Percentiles rank a stretch among this genome's conserved stretches.
Evolutionary conservation across 2,113 vertebrate genomes (phyloP).

Genomic region (Urocynchramus pylzowi): DNA sequence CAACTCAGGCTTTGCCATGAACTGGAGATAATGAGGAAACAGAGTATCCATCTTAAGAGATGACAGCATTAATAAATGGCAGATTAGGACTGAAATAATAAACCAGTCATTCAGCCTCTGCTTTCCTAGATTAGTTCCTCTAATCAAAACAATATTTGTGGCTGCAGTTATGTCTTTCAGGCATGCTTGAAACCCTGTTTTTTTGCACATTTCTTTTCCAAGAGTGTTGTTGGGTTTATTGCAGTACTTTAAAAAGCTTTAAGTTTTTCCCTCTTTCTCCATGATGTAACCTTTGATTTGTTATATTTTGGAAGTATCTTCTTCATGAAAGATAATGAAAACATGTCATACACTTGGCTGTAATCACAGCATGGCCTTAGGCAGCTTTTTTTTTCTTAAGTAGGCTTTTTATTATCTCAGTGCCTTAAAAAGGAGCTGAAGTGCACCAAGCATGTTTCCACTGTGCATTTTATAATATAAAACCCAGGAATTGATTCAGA

Average conservation of each 20-base stretch:
- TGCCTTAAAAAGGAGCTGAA: not conserved
- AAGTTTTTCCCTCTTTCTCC: not conserved
- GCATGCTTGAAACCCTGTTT: not conserved
- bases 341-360: not conserved
- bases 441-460: not conserved
- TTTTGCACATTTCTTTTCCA: not conserved
- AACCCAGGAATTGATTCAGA: not conserved
- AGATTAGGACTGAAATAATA: not conserved
- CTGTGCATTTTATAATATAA: not conserved
- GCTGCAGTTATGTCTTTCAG: not conserved
- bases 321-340: not conserved
- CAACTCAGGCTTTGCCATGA: not conserved
- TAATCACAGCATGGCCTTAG: not conserved
- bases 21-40: not conserved
- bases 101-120: not conserved
- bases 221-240: not conserved
- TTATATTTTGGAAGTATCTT: not conserved
- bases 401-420: not conserved
- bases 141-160: not conserved
- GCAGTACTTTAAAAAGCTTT: not conserved
- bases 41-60: not conserved
- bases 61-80: not conserved
- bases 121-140: not conserved
- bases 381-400: not conserved
- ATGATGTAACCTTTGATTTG: constrained; percentile 2